Evolutionary conservation across 2,797 vertebrate species (phyloP), one percentile per base, ranked within the genome.

Genomic region (Gallirallus australis): DNA sequence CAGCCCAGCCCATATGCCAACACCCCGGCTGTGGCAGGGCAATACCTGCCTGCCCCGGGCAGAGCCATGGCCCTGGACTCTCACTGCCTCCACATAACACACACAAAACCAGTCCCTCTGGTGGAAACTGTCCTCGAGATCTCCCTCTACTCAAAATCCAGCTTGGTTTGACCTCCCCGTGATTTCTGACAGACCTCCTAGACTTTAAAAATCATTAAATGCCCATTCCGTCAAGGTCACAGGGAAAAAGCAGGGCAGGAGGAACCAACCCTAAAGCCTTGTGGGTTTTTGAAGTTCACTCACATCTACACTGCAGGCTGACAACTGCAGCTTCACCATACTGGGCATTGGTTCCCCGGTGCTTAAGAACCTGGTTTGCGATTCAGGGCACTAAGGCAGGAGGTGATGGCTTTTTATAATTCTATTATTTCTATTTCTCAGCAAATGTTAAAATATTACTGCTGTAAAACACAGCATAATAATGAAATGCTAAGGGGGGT

Each of bases 191-290:
- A 78, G 45, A 50, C 13, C 0, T 1, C 28, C 39, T 15, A 61
- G 68, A n/a, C 37, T 82, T 91, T 52, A 69, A 92, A 95, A 94
- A 79, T 57, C 82, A 45, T 71, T 53, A 73, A 60, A 31, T 35
- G 56, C 2, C 30, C 42, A 27, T 69, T 84, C 39, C 54, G 39
- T n/a, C 63, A 52, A 42, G 76, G 39, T n/a, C 57, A 52, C n/a
- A 40, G 61, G 72, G 39, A 69, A 73, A 93, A 90, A 73, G 37
- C 21, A 47, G 25, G 6, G 53, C 24, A 54, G 54, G 24, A 76
- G 33, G 30, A 83, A 63, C 39, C 77, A 94, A 35, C 5, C 7
- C 68, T 45, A 4, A 12, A 10, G 47, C 2, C 7, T 5, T 53
- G 8, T 3, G 50, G 50, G 9, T 15, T 93, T 91, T 42, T 52